A percentile compares a stretch with the other conserved stretches of the same genome.
phyloP scores from a whole-genome alignment of 35 echinoderm and acorn worm species.

The Heliocidaris erythrogramma region DNA sequence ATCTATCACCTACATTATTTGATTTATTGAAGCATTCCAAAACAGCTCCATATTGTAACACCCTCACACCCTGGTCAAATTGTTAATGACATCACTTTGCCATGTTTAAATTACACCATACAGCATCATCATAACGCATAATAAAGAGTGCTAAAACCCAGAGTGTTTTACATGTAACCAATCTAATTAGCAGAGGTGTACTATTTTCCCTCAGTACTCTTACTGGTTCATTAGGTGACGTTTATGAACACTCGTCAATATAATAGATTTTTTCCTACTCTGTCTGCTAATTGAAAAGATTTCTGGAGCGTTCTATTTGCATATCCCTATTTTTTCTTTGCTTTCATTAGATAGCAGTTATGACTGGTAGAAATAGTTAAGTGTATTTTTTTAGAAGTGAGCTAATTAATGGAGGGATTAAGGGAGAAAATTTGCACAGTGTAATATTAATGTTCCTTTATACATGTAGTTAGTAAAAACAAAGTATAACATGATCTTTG shows the following conservation, averaged over 20 bases:
- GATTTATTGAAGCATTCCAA: not conserved
- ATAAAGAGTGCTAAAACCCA: not conserved
- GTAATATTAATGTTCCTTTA: too few species aligned
- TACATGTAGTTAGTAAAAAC: too few species aligned
- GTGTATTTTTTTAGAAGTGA: not conserved
- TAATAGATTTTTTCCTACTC: conserved; percentile 27
- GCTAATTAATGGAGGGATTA: not conserved
- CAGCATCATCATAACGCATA: not conserved
- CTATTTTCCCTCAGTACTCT: not conserved
- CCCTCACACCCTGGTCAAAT: not conserved
- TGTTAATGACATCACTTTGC: conserved; percentile 18
- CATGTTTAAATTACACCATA: conserved; percentile 15
- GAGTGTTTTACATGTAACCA: not conserved
- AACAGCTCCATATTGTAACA: conserved; percentile 22
- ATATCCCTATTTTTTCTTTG: not conserved
- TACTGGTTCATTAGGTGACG: conserved; percentile 30
- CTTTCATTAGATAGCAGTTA: not conserved
- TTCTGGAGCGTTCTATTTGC: not conserved
- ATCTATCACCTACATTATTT: not conserved
- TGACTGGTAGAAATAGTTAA: not conserved
- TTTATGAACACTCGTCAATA: conserved; percentile 20
- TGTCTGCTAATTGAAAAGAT: conserved; percentile 39
- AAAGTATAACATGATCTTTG: too few species aligned
- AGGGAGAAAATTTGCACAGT: too few species aligned
- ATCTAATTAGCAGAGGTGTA: conserved; percentile 21